A percentile compares a stretch with the other conserved stretches of the same genome.
Evolutionary conservation across 2,113 vertebrate genomes (phyloP).

Genomic region (Mormoops blainvillei): DNA sequence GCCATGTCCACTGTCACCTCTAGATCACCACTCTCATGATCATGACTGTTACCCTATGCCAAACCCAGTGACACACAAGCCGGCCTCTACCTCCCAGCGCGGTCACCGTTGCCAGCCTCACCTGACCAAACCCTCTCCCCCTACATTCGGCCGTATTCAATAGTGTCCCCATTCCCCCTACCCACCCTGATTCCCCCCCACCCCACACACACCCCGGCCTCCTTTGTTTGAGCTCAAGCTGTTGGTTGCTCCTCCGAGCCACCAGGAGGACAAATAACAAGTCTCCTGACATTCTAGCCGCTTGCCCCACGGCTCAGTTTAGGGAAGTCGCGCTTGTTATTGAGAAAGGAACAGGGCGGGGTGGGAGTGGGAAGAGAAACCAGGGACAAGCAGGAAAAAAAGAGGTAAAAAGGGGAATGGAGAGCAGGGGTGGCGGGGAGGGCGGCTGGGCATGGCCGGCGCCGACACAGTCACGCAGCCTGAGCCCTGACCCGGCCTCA

Average conservation of each 20-base stretch:
- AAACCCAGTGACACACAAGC: not conserved
- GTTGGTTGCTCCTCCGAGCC: not conserved
- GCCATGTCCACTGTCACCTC: not conserved
- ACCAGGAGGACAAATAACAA: not conserved
- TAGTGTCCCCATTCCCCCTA: fast-evolving
- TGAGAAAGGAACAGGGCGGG: not conserved
- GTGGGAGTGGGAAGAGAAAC: not conserved
- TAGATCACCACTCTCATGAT: not conserved
- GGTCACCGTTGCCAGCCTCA: fast-evolving
- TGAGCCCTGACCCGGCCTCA: fast-evolving
- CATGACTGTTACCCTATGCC: fast-evolving
- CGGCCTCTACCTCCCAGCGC: fast-evolving
- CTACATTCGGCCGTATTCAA: fast-evolving
- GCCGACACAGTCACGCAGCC: fast-evolving
- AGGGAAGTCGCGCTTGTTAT: not conserved
- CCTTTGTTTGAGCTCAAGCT: not conserved
- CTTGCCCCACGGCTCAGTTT: not conserved
- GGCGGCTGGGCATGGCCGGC: fast-evolving
- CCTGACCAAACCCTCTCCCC: fast-evolving
- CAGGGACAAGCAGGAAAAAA: not conserved
- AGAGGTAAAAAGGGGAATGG: not conserved
- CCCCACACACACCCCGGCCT: fast-evolving
- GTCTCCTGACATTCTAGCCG: not conserved
- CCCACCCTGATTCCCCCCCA: fast-evolving
- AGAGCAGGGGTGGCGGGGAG: fast-evolving